These are phyloP conservation scores for Eulacestoma nigropectus DNA, from an alignment of 2,113 vertebrate genomes.

Conservation along the genomic window DNA sequence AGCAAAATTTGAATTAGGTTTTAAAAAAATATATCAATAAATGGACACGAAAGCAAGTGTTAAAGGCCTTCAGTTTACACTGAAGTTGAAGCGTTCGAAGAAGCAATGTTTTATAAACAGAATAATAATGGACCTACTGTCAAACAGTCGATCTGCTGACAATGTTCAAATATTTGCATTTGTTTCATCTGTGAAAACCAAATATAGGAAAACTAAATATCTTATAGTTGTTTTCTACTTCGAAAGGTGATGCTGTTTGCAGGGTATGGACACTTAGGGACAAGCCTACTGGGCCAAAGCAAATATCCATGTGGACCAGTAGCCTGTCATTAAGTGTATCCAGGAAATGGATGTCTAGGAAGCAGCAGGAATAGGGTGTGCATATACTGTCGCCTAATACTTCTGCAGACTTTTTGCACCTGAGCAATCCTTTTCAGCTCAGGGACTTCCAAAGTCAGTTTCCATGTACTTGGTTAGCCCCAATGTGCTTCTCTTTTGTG, in stretches of 20 bases:
- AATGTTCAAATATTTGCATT: constrained; percentile 23
- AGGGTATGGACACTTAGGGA: not conserved
- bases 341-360: not conserved
- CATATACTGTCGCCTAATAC: accelerated
- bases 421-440: not conserved
- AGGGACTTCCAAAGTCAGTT: not conserved
- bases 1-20: not conserved
- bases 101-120: not conserved
- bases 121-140: not conserved
- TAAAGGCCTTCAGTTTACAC: not conserved
- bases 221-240: not conserved
- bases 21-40: not conserved
- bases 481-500: not conserved
- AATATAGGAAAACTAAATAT: not conserved
- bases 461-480: not conserved
- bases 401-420: not conserved
- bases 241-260: not conserved
- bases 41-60: not conserved
- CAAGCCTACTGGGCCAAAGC: not conserved
- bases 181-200: not conserved
- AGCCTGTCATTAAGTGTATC: not conserved
- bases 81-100: not conserved
- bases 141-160: not conserved
- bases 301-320: not conserved
- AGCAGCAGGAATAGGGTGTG: not conserved